Evolutionary conservation across 2,888 invertebrate species (phyloP).

Genomic region (Melanostoma scalare): DNA sequence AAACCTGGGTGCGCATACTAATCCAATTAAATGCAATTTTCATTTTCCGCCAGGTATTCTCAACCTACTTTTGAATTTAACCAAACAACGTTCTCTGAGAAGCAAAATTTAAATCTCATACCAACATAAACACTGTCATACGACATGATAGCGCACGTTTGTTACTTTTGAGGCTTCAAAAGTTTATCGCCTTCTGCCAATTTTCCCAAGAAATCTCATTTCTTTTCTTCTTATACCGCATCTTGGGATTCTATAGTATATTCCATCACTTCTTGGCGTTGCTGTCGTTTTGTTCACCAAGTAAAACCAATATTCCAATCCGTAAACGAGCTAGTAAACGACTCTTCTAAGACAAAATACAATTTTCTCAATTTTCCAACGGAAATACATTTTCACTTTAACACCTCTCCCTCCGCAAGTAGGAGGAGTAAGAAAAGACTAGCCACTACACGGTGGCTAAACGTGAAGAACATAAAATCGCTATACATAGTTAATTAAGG

Average conservation of each 20-base stretch:
- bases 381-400: constrained; percentile 16
- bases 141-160: not conserved
- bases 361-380: constrained; percentile 24
- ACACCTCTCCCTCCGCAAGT: not conserved
- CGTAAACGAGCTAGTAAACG: constrained; percentile 12
- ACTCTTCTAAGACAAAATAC: constrained; percentile 1
- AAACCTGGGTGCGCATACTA: not conserved
- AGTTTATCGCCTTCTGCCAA: constrained; percentile 13
- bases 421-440: no score
- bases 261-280: not conserved
- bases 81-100: not conserved
- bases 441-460: not conserved
- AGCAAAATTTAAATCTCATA: constrained; percentile 10
- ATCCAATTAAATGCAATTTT: constrained; percentile 13
- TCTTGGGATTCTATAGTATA: not conserved
- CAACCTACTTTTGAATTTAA: not conserved
- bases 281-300: not conserved
- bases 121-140: not conserved
- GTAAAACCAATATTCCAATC: not conserved
- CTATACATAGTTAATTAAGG: constrained; percentile 32
- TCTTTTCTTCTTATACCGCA: constrained; percentile 19
- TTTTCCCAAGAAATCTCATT: constrained; percentile 14
- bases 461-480: constrained; percentile 18
- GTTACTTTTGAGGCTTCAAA: constrained; percentile 8
- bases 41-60: not conserved